phyloP scores from a whole-genome alignment of 2,113 vertebrate species.

The Toxostoma redivivum region DNA sequence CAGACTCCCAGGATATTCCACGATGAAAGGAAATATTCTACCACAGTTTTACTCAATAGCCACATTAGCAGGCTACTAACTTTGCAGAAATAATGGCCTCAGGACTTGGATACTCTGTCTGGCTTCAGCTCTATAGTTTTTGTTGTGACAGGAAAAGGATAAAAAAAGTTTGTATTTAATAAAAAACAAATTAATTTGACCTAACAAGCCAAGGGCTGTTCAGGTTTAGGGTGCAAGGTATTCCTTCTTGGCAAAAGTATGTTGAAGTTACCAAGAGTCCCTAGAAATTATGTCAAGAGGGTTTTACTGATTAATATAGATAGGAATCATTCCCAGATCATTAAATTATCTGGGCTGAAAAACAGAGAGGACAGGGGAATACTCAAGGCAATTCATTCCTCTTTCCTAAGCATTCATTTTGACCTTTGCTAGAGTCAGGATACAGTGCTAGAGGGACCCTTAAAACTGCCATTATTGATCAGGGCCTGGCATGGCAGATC shows the following conservation, averaged over 20 bases:
- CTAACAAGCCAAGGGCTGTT: not conserved
- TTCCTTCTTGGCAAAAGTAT: not conserved
- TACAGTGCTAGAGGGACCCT: not conserved
- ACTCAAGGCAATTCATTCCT: not conserved
- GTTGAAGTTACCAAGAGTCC: not conserved
- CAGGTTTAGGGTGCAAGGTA: not conserved
- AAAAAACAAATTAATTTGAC: not conserved
- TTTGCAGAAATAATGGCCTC: not conserved
- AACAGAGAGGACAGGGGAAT: fast-evolving
- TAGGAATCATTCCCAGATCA: not conserved
- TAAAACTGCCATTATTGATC: not conserved
- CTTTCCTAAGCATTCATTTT: not conserved
- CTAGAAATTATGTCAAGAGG: not conserved
- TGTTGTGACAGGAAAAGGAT: not conserved
- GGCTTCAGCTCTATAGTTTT: not conserved
- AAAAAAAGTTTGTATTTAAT: not conserved
- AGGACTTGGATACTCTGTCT: not conserved
- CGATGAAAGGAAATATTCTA: not conserved
- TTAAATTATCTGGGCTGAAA: not conserved
- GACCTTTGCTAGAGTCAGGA: not conserved
- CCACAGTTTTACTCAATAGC: not conserved
- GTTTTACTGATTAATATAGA: not conserved
- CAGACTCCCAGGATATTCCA: not conserved
- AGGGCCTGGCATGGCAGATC: not conserved
- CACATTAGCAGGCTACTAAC: not conserved